Evolutionary conservation across 2,888 invertebrate genomes (phyloP).

Genomic region (Aspidiotus destructor): DNA sequence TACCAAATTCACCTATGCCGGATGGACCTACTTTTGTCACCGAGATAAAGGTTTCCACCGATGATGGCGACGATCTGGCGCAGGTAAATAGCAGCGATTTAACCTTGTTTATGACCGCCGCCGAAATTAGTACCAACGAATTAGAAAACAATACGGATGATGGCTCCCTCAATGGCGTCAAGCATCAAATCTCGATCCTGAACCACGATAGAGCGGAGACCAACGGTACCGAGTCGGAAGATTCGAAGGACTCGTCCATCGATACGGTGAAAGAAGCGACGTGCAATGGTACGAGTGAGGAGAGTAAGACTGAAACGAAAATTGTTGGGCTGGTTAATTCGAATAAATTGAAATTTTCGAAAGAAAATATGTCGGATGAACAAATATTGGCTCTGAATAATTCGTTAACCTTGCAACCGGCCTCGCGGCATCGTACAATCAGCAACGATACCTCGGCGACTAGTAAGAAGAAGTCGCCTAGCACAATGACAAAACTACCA

Average conservation of each 20-base stretch:
- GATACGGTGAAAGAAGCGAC: constrained; percentile 19
- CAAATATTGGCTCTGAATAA: constrained; percentile 36
- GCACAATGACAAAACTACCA: constrained; percentile 15
- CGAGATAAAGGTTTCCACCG: constrained; percentile 56
- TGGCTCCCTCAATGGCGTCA: background rate
- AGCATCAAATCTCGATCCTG: background rate
- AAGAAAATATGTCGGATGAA: constrained; percentile 36
- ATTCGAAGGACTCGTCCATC: constrained; percentile 14
- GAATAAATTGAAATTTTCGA: constrained; percentile 30
- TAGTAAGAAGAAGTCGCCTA: constrained; percentile 24
- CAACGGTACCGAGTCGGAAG: constrained; percentile 32
- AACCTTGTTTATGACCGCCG: constrained; percentile 24
- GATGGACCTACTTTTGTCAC: constrained; percentile 52
- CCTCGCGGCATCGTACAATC: constrained; percentile 5
- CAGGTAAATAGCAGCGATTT: constrained; percentile 35
- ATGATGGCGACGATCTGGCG: constrained; percentile 35
- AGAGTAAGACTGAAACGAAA: background rate
- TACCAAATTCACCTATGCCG: constrained; percentile 44
- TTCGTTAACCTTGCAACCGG: constrained; percentile 24
- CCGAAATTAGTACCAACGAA: constrained; percentile 7
- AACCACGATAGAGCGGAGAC: constrained; percentile 8
- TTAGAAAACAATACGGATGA: background rate
- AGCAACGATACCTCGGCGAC: background rate
- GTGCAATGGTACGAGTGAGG: constrained; percentile 8
- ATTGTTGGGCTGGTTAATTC: background rate